phyloP scores from a whole-genome alignment of 2,113 vertebrate genomes.

The Osmerus mordax region DNA sequence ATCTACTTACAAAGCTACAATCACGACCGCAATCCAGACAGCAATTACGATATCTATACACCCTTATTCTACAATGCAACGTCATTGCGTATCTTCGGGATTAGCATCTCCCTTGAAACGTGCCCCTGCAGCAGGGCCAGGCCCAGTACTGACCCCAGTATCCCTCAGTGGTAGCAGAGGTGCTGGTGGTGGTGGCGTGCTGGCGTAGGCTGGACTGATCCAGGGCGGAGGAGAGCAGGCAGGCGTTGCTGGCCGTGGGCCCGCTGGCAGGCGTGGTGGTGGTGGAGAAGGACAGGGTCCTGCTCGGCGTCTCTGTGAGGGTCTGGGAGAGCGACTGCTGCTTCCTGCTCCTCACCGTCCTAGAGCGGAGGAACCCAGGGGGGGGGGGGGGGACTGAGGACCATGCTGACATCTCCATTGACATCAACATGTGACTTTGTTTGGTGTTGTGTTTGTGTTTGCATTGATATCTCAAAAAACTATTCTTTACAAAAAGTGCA shows the following conservation, averaged over 20 bases:
- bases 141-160: slow-evolving; percentile 80
- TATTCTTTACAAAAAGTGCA: too few relatives aligned
- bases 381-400: neutral
- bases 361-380: slow-evolving; percentile 14
- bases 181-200: slow-evolving; percentile 74
- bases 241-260: slow-evolving; percentile 44
- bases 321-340: slow-evolving; percentile 52
- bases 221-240: slow-evolving; percentile 62
- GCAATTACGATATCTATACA: too few relatives aligned
- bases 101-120: neutral
- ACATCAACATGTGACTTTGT: neutral
- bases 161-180: slow-evolving; percentile 67
- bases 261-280: slow-evolving; percentile 50
- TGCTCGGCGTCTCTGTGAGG: slow-evolving; percentile 61
- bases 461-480: too few relatives aligned
- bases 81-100: neutral
- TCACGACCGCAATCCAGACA: neutral
- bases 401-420: neutral
- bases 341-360: slow-evolving; percentile 60
- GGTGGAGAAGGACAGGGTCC: slow-evolving; percentile 59
- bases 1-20: neutral
- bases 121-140: neutral
- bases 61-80: too few relatives aligned
- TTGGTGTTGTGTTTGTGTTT: neutral
- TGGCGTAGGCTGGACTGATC: slow-evolving; percentile 81